Conservation (phyloP, 2,888 invertebrate species). For the Drosophila conformis region DNA sequence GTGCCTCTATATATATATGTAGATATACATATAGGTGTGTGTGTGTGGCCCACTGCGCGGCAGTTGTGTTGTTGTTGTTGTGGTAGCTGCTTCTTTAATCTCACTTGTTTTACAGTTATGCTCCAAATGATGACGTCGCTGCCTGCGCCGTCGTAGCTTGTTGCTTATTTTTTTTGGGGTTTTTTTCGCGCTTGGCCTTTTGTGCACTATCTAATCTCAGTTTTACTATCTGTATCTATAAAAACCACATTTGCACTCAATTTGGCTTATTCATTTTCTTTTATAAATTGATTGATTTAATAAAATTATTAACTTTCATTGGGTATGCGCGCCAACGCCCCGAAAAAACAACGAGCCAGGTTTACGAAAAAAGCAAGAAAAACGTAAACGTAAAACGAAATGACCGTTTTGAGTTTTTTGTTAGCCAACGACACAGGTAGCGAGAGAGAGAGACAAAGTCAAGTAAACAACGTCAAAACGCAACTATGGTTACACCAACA, state of each 20-base stretch:
- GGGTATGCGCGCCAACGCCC: conserved; percentile 67
- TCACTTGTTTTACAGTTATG: conserved; percentile 76
- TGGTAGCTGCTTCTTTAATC: conserved; percentile 53
- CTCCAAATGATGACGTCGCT: conserved; percentile 71
- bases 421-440: conserved; percentile 55
- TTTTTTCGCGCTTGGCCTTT: conserved; percentile 36
- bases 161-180: conserved; percentile 36
- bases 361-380: conserved; percentile 54
- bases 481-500: conserved; percentile 49
- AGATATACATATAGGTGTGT: conserved; percentile 15
- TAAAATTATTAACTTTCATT: conserved; percentile 56
- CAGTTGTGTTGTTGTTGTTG: conserved; percentile 21
- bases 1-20: background rate
- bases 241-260: conserved; percentile 24
- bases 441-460: conserved; percentile 27
- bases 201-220: conserved; percentile 63
- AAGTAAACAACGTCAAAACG: conserved; percentile 61
- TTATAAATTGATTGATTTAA: conserved; percentile 21
- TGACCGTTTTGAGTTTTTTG: conserved; percentile 75
- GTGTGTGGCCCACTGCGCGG: conserved; percentile 55
- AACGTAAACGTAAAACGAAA: conserved; percentile 71
- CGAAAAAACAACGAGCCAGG: conserved; percentile 56
- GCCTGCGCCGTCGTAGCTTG: conserved; percentile 49
- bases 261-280: conserved; percentile 28
- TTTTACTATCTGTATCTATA: background rate